These are phyloP conservation scores for Phymorhynchus buccinoides DNA, from an alignment of 1,140 invertebrate species.

Conservation along the genomic window DNA sequence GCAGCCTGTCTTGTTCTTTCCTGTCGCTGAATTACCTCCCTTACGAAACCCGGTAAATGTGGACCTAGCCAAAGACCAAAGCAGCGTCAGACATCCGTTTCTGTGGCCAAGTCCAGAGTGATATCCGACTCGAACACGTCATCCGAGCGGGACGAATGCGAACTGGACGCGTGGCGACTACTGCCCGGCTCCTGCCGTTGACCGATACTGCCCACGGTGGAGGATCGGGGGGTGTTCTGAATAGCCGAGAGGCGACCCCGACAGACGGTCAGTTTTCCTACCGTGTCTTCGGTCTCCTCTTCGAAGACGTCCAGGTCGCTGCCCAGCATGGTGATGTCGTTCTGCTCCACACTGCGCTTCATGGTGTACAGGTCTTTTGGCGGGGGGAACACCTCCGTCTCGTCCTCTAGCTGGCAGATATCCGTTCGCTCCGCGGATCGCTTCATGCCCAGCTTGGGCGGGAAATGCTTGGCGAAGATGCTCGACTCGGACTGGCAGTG, in stretches of 20 bases:
- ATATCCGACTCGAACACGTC: slow-evolving; percentile 50
- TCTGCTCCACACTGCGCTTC: slow-evolving; percentile 55
- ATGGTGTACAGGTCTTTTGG: slow-evolving; percentile 45
- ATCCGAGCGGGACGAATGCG: slow-evolving; percentile 47
- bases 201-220: slow-evolving; percentile 26
- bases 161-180: slow-evolving; percentile 42
- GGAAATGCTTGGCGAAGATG: slow-evolving; percentile 22
- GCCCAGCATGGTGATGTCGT: slow-evolving; percentile 55
- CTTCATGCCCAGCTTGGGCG: slow-evolving; percentile 34
- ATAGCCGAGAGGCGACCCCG: slow-evolving; percentile 14
- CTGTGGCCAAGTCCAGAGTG: slow-evolving; percentile 31
- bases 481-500: slow-evolving; percentile 37
- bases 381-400: slow-evolving; percentile 45
- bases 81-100: slow-evolving; percentile 48
- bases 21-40: no score
- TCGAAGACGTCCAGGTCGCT: slow-evolving; percentile 55
- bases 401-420: slow-evolving; percentile 53
- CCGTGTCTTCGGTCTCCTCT: slow-evolving; percentile 41
- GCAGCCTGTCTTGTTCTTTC: no score
- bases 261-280: slow-evolving; percentile 32
- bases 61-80: neutral
- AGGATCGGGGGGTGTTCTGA: slow-evolving; percentile 31
- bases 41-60: no score
- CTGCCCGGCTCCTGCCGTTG: slow-evolving; percentile 38
- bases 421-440: slow-evolving; percentile 34